Evolutionary conservation across 2,888 invertebrate genomes (phyloP).

Genomic region (Eilema sororculum): DNA sequence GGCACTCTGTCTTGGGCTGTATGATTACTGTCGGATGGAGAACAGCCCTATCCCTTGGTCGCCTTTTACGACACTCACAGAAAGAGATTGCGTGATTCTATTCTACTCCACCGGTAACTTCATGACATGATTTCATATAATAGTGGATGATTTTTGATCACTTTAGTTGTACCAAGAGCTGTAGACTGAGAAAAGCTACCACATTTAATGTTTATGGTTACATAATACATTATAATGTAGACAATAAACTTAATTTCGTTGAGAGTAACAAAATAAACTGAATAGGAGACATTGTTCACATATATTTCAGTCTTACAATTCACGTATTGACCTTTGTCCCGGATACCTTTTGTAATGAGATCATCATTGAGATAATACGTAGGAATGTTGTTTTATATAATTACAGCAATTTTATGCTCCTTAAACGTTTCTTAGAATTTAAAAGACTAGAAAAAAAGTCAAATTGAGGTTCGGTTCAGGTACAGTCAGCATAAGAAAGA

Average conservation of each 20-base stretch:
- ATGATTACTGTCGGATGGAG: no score
- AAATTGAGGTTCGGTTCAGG: constrained; percentile 1
- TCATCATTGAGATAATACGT: constrained; percentile 40
- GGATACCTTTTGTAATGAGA: constrained; percentile 37
- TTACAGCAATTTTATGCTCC: constrained; percentile 30
- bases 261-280: neutral
- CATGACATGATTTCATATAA: no score
- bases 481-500: no score
- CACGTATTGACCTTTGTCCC: constrained; percentile 40
- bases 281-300: constrained; percentile 6
- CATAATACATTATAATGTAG: neutral
- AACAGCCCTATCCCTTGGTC: no score
- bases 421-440: constrained; percentile 18
- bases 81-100: no score
- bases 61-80: no score
- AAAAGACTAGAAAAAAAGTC: constrained; percentile 2
- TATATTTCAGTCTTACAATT: constrained; percentile 22
- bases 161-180: no score
- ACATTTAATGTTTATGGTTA: neutral
- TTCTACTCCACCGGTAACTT: no score
- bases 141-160: no score
- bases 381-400: constrained; percentile 27
- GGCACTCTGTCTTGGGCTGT: no score
- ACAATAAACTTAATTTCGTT: neutral
- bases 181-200: no score